phyloP scores from a whole-genome alignment of 2,797 vertebrate genomes.

The Bovichtus diacanthus region DNA sequence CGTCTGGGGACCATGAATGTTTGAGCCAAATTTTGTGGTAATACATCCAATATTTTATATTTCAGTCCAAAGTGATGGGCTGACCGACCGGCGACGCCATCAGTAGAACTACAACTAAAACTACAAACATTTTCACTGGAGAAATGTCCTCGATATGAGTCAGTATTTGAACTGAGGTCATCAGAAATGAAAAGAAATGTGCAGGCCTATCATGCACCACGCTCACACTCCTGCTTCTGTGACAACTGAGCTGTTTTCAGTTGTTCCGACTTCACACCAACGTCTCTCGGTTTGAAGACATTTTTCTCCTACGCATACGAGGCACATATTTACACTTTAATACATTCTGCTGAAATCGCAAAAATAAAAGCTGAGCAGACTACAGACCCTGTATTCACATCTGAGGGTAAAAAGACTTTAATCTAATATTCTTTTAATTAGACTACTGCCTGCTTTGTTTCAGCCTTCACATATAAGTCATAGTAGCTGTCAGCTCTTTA shows the following conservation, averaged over 20 bases:
- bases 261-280: background rate
- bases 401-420: constrained; percentile 7
- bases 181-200: background rate
- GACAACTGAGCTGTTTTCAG: background rate
- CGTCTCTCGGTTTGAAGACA: background rate
- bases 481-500: constrained; percentile 49
- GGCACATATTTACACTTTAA: background rate
- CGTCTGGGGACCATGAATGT: background rate
- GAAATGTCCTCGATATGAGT: background rate
- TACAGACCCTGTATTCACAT: background rate
- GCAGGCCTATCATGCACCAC: background rate
- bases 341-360: background rate
- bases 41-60: too few relatives aligned
- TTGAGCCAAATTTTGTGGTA: too few relatives aligned
- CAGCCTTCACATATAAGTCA: constrained; percentile 19
- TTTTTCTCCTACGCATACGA: background rate
- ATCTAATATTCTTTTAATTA: constrained; percentile 44
- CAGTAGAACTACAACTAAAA: background rate
- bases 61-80: background rate
- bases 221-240: background rate
- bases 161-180: background rate
- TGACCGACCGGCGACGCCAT: background rate
- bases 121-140: background rate
- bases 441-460: constrained; percentile 48
- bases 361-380: background rate